A percentile compares a stretch with the other conserved stretches of the same genome.
phyloP scores from a whole-genome alignment of 2,888 invertebrate genomes.

The Salticus scenicus region DNA sequence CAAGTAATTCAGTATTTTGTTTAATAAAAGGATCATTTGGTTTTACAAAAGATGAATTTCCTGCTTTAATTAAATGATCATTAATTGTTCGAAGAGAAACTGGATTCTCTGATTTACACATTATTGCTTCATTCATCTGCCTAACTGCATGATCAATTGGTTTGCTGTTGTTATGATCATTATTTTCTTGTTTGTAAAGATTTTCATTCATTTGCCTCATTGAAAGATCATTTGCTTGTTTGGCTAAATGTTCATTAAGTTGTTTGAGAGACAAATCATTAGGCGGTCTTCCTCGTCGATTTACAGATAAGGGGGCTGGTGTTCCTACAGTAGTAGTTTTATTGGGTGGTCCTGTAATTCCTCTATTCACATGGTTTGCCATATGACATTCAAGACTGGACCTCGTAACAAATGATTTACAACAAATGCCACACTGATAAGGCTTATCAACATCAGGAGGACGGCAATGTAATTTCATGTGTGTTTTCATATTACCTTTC shows the following conservation, averaged over 20 bases:
- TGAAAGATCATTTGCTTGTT: slow-evolving; percentile 62
- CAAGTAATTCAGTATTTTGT: slow-evolving; percentile 56
- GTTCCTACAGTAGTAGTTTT: slow-evolving; percentile 26
- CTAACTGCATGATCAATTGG: slow-evolving; percentile 49
- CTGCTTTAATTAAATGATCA: slow-evolving; percentile 57
- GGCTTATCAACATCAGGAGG: slow-evolving; percentile 69
- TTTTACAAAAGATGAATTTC: slow-evolving; percentile 52
- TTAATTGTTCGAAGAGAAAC: slow-evolving; percentile 59
- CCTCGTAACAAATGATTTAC: slow-evolving; percentile 68
- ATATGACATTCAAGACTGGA: slow-evolving; percentile 70
- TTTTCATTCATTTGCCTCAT: slow-evolving; percentile 55
- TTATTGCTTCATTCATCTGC: slow-evolving; percentile 39
- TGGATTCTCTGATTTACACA: slow-evolving; percentile 54
- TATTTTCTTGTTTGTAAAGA: slow-evolving; percentile 42
- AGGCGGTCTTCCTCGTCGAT: slow-evolving; percentile 55
- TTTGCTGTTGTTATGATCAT: slow-evolving; percentile 39
- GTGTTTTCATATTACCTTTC: slow-evolving; percentile 70
- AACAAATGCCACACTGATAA: slow-evolving; percentile 68
- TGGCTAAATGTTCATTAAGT: slow-evolving; percentile 57
- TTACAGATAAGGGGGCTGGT: slow-evolving; percentile 38
- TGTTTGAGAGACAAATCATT: slow-evolving; percentile 58
- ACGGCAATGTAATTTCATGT: slow-evolving; percentile 68
- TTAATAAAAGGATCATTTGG: slow-evolving; percentile 60
- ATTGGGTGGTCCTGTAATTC: slow-evolving; percentile 57
- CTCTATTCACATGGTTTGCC: slow-evolving; percentile 67